Conservation (phyloP, 1,140 invertebrate species). For the Brachionus rotundiformis region DNA sequence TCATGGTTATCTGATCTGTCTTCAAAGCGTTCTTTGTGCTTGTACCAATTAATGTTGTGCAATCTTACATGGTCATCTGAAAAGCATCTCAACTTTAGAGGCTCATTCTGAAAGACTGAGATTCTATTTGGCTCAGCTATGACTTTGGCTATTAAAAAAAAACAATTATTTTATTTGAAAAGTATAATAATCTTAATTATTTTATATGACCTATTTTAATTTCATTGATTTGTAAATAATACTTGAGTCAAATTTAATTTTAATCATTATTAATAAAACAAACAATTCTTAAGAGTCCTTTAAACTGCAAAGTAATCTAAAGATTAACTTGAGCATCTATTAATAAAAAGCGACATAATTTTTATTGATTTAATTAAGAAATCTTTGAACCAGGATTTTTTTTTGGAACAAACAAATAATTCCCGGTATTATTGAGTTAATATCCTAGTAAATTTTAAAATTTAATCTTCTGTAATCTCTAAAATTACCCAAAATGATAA, state of each 20-base stretch:
- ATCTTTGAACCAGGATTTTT: too few species aligned
- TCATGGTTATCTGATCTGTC: neutral
- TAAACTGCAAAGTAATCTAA: too few species aligned
- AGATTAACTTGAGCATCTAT: neutral
- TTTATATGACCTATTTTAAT: neutral
- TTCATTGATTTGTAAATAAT: constrained; percentile 19
- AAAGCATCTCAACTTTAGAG: constrained; percentile 26
- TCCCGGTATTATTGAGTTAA: too few species aligned
- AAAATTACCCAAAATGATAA: too few species aligned
- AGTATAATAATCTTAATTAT: neutral
- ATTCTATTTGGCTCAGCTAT: constrained; percentile 1
- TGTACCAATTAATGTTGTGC: constrained; percentile 33
- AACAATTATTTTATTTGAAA: neutral
- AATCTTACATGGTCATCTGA: constrained; percentile 23
- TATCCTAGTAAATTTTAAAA: too few species aligned
- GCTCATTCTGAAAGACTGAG: neutral
- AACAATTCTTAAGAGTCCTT: neutral
- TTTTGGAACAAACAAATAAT: too few species aligned
- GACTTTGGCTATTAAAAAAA: constrained; percentile 34
- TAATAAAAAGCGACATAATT: too few species aligned
- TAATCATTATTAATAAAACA: neutral
- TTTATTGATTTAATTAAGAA: too few species aligned
- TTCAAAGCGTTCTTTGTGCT: neutral
- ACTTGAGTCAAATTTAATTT: neutral
- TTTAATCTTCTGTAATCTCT: too few species aligned